Conservation (phyloP, 2,888 invertebrate genomes). For the Melieria crassipennis region DNA sequence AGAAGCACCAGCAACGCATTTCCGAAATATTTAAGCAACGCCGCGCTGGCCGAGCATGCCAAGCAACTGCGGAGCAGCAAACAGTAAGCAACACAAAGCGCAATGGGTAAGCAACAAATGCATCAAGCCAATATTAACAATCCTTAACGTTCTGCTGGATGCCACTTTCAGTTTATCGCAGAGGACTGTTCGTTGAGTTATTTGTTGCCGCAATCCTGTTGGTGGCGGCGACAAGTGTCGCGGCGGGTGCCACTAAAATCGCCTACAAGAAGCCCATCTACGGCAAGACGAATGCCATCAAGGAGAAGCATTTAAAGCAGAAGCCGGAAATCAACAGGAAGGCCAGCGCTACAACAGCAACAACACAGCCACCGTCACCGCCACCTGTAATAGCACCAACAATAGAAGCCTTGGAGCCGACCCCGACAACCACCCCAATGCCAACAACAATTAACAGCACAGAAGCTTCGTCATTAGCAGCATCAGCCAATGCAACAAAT, state of each 20-base stretch:
- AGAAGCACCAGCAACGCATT: conserved; percentile 6
- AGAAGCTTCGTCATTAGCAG: not conserved
- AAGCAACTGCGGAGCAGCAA: not conserved
- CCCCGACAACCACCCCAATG: not conserved
- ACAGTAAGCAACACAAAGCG: not conserved
- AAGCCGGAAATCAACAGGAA: not conserved
- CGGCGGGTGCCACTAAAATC: conserved; percentile 46
- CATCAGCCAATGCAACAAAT: not conserved
- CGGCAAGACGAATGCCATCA: conserved; percentile 47
- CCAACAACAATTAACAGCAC: not conserved
- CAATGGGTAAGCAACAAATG: conserved; percentile 4
- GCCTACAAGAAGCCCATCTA: conserved; percentile 53
- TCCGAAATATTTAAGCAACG: conserved; percentile 13
- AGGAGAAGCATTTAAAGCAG: conserved; percentile 44
- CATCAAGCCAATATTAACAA: not conserved
- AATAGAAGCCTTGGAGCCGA: not conserved
- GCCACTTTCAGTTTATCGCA: conserved; percentile 35
- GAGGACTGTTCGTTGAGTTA: conserved; percentile 13
- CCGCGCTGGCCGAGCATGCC: not conserved
- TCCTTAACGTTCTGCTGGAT: not conserved
- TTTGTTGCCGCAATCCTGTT: conserved; percentile 30
- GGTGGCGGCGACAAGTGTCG: conserved; percentile 28
- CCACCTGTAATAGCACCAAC: not conserved
- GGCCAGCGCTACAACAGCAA: not conserved
- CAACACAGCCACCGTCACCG: conserved; percentile 13